Percentiles rank a stretch among this genome's conserved stretches.
Conservation (phyloP, 2,888 invertebrate genomes). For the Argyresthia albistria region DNA sequence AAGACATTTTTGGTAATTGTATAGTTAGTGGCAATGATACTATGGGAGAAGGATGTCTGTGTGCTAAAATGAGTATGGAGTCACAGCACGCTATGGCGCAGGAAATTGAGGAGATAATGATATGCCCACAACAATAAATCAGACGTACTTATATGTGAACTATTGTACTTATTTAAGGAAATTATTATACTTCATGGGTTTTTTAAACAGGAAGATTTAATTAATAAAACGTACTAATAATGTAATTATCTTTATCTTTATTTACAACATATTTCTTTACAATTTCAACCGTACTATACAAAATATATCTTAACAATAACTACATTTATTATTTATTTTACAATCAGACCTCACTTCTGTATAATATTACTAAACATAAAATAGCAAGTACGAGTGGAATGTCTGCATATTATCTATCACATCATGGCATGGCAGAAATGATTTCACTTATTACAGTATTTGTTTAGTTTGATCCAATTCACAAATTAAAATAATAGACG, state of each 20-base stretch:
- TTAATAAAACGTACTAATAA: conserved; percentile 22
- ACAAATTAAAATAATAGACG: conserved; percentile 17
- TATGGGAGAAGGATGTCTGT: conserved; percentile 49
- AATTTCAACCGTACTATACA: conserved; percentile 70
- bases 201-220: conserved; percentile 9
- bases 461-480: neutral
- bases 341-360: conserved; percentile 60
- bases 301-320: conserved; percentile 65
- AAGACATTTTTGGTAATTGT: conserved; percentile 51
- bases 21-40: conserved; percentile 49
- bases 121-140: neutral
- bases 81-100: conserved; percentile 41
- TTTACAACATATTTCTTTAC: conserved; percentile 70
- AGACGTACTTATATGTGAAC: neutral
- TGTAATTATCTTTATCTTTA: conserved; percentile 65
- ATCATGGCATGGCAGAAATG: conserved; percentile 52
- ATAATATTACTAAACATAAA: conserved; percentile 41
- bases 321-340: conserved; percentile 54
- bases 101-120: conserved; percentile 55
- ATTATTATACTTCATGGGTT: neutral
- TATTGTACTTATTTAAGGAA: neutral
- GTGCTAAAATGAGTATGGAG: conserved; percentile 50
- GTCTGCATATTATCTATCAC: conserved; percentile 61
- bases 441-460: conserved; percentile 24
- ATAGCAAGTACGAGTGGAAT: conserved; percentile 45